Percentiles rank a stretch among this genome's conserved stretches.
These are phyloP conservation scores for Crotophaga sulcirostris DNA, from an alignment of 2,113 vertebrate species.

Conservation along the genomic window DNA sequence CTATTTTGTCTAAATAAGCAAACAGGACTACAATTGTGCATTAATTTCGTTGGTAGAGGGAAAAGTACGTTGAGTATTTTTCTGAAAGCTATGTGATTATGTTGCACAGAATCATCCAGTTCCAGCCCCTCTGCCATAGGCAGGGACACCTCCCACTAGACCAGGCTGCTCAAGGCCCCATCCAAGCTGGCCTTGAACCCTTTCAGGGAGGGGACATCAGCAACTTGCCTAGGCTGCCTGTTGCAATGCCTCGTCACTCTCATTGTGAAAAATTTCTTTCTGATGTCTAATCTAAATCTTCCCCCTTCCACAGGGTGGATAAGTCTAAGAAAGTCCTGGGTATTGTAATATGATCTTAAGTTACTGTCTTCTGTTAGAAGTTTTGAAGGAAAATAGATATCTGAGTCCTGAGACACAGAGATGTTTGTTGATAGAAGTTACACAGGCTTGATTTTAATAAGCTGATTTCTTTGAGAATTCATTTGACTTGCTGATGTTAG, in stretches of 20 bases:
- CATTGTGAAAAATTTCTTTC: no score
- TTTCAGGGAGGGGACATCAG: no score
- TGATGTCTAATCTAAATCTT: no score
- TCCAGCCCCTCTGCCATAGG: no score
- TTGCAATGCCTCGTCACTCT: no score
- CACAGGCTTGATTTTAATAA: neutral
- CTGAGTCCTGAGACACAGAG: neutral
- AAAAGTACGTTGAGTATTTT: neutral
- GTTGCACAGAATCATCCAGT: neutral
- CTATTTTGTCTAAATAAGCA: neutral
- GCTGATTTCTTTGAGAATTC: neutral
- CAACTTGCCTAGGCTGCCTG: no score
- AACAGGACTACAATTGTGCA: neutral
- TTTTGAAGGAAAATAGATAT: neutral
- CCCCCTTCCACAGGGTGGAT: neutral
- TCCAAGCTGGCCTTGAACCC: no score
- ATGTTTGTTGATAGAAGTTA: neutral
- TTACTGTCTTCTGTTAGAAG: neutral
- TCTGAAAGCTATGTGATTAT: neutral
- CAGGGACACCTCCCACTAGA: no score
- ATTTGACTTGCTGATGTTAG: neutral
- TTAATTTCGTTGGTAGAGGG: neutral
- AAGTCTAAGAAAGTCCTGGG: constrained; percentile 44
- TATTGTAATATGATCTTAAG: neutral
- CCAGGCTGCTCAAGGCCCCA: no score